Conservation (phyloP, 2,797 vertebrate species). For the Epinephelus malabaricus region DNA sequence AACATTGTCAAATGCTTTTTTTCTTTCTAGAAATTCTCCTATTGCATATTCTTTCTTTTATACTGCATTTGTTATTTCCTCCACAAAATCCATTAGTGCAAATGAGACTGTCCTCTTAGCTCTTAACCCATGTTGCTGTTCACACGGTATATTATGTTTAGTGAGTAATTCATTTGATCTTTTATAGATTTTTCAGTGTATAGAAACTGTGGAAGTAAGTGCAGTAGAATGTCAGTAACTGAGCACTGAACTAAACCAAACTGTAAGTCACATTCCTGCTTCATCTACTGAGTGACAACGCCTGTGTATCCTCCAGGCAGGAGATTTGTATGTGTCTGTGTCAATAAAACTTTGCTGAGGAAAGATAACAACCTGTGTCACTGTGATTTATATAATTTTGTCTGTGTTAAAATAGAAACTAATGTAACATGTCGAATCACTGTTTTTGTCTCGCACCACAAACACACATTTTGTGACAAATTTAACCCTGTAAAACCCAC, state of each 20-base stretch:
- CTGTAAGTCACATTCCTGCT: conserved; percentile 24
- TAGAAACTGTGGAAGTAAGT: background rate
- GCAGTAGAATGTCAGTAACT: conserved; percentile 23
- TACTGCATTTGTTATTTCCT: no score
- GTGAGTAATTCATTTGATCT: no score
- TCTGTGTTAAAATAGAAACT: conserved; percentile 40
- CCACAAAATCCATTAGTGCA: no score
- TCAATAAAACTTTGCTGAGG: background rate
- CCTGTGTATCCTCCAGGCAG: background rate
- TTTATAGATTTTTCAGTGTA: no score
- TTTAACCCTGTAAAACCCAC: background rate
- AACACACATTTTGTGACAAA: background rate
- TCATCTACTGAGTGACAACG: background rate
- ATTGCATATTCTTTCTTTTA: no score
- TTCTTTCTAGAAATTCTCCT: no score
- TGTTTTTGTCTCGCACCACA: conserved; percentile 19
- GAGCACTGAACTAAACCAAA: conserved; percentile 11
- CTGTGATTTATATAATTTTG: conserved; percentile 13
- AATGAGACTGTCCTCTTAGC: no score
- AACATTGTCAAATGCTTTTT: no score
- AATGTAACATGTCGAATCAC: background rate
- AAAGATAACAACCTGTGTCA: background rate
- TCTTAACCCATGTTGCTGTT: no score
- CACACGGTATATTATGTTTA: no score
- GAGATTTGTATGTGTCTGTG: background rate